Evolutionary conservation across 2,888 invertebrate species (phyloP).

Genomic region (Dioctria linearis): DNA sequence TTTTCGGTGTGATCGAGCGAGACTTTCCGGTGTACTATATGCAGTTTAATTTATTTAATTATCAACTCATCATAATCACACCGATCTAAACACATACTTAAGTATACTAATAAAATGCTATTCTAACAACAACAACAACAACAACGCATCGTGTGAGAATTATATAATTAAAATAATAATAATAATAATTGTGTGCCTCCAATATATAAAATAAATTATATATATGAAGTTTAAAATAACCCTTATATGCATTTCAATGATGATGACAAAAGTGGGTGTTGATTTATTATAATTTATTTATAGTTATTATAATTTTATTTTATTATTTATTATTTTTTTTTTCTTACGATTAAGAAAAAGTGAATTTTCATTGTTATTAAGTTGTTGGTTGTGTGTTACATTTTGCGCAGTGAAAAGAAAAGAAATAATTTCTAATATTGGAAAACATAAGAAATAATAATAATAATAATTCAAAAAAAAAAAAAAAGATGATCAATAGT

Average conservation of each 20-base stretch:
- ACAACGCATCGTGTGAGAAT: neutral
- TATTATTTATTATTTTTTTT: no score
- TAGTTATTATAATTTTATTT: no score
- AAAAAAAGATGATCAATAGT: neutral
- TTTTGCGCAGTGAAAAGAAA: neutral
- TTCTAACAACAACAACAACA: no score
- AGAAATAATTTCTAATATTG: neutral
- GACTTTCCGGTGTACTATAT: conserved; percentile 22
- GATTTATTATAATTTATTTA: neutral
- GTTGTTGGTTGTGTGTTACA: neutral
- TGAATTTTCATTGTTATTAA: neutral
- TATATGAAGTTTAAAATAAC: neutral
- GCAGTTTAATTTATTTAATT: neutral
- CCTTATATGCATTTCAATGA: neutral
- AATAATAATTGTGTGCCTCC: neutral
- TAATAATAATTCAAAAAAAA: no score
- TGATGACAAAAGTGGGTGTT: conserved; percentile 17
- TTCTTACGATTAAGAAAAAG: neutral
- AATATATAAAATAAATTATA: neutral
- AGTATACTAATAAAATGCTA: neutral
- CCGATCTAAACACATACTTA: neutral
- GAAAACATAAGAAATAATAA: conserved; percentile 1
- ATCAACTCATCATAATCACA: neutral
- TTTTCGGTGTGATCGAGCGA: conserved; percentile 10
- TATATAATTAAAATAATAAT: neutral